Conservation (phyloP, 2,888 invertebrate genomes). For the Dinocampus coccinellae region DNA sequence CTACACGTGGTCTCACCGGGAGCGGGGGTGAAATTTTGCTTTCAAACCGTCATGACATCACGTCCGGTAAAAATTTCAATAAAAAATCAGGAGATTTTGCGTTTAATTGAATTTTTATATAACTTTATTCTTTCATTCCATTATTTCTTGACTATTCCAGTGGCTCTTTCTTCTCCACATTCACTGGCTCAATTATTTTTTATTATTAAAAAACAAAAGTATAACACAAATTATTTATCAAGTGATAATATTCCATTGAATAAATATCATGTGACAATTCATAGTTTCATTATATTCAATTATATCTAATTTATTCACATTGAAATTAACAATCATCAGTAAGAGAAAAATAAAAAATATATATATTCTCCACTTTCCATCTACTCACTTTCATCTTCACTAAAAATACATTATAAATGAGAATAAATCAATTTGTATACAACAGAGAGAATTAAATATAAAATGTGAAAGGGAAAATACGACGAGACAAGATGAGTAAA, state of each 20-base stretch:
- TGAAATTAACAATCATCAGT: no score
- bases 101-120: constrained; percentile 28
- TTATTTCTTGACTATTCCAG: neutral
- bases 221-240: no score
- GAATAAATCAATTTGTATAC: neutral
- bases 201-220: no score
- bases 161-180: constrained; percentile 10
- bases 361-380: neutral
- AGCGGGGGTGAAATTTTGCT: constrained; percentile 39
- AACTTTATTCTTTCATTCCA: neutral
- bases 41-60: constrained; percentile 40
- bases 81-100: constrained; percentile 38
- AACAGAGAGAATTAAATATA: neutral
- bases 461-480: no score
- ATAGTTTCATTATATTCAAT: no score
- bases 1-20: constrained; percentile 28
- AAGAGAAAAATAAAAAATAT: neutral
- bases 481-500: no score
- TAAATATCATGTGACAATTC: no score
- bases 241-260: no score
- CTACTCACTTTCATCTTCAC: neutral
- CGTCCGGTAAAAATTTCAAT: constrained; percentile 37
- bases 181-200: no score
- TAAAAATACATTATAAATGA: neutral
- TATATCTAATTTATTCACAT: no score